Evolutionary conservation across 92 coral and sea anemone genomes (phyloP).

Genomic region (Plumapathes pennacea): DNA sequence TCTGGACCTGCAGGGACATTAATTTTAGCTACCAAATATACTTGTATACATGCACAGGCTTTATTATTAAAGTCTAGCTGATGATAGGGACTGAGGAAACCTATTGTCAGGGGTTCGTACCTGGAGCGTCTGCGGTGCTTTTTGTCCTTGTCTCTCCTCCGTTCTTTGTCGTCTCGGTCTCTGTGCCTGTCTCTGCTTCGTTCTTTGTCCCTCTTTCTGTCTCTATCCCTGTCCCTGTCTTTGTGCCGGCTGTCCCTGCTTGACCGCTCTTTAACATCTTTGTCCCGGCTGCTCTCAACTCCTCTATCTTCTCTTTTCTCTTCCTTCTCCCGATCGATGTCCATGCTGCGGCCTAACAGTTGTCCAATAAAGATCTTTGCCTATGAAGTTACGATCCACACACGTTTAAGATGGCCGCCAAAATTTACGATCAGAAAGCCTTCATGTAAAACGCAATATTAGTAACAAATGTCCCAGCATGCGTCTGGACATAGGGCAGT

Average conservation of each 20-base stretch:
- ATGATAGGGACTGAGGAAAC: not conserved
- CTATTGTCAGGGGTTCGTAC: slow-evolving; percentile 13
- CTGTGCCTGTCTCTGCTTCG: slow-evolving; percentile 56
- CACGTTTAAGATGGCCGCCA: too few species aligned
- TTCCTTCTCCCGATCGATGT: too few species aligned
- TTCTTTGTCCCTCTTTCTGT: slow-evolving; percentile 42
- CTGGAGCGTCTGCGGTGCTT: slow-evolving; percentile 85
- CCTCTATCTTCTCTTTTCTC: not conserved
- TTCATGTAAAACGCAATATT: too few species aligned
- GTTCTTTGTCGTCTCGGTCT: slow-evolving; percentile 59
- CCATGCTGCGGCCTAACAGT: too few species aligned
- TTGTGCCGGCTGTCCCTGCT: not conserved
- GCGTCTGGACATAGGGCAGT: too few species aligned
- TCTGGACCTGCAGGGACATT: slow-evolving; percentile 75
- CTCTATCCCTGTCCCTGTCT: slow-evolving; percentile 17
- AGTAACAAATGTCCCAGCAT: too few species aligned
- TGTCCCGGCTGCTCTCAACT: not conserved
- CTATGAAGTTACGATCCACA: too few species aligned
- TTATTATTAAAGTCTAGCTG: not conserved
- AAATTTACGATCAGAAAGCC: too few species aligned
- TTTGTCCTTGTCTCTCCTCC: slow-evolving; percentile 70
- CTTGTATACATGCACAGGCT: too few species aligned
- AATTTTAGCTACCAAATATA: too few species aligned
- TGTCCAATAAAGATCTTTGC: too few species aligned
- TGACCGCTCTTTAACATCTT: not conserved